Evolutionary conservation across 2,888 invertebrate species (phyloP), one percentile per base, ranked within the genome.

Genomic region (Catocala nupta): DNA sequence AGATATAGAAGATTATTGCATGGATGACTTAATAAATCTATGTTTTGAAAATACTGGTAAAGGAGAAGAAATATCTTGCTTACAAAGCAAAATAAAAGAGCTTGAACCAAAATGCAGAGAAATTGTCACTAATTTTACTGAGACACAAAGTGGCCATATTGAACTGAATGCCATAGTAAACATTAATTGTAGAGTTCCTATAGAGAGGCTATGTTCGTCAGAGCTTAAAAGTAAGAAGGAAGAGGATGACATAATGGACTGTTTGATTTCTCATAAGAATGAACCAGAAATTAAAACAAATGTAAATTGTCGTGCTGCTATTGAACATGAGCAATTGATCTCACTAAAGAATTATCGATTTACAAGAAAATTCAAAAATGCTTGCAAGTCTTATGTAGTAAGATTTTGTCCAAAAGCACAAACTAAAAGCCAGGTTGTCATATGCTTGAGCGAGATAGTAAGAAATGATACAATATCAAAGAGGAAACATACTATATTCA

Each of bases 271-370:
- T 44, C 97, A 98, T 87, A 99, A 99, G 91, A 98, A 98, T 87
- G 97, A 98, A 79, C 96, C 96, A 5, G 96, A 97, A 81, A 95
- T 98, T 81, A 96, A 97, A 80, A 95, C 96, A 13, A 97, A 97
- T 84, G 79, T 93, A 0, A 98, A 98, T 88, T 99, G 99, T 89
- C 95, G 97, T 70, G 97, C 98, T 44, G 98, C 98, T 66, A 97
- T 99, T 55, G 99, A 99, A 91, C 99, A 99, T 93, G 99, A 99
- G 85, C 99, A 99, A 91, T 94, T 99, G 66, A 97, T 99, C 68
- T 97, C 98, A 3, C 88, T 99, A 71, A 98, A 99, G 88, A 98
- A 98, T 90, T 99, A 98, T 89, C 97, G 97, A 80, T 99, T 99
- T 86, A 98, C 97, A 0, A 97, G 97, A 81, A 98, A 98, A 88